Base-by-base conservation (phyloP, 2,113 vertebrate genomes). In the Candoia aspera region DNA sequence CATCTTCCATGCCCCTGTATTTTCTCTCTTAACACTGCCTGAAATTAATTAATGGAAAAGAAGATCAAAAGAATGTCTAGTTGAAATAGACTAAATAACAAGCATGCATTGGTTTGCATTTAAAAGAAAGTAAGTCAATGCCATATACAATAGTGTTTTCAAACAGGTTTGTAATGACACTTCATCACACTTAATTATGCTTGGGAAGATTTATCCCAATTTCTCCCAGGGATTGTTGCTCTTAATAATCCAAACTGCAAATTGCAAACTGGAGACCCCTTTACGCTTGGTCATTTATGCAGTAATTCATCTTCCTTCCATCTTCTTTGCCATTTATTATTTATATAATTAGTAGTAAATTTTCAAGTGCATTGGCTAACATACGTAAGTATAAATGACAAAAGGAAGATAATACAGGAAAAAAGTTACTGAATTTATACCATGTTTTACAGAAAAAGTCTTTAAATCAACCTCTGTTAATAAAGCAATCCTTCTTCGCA, bases 191-290 rank as follows among this genome's bases (percentile, higher is more conserved):
- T 54, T 37, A 93, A 59, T 84, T 84, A 58, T 53, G 6, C 86
- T 86, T 89, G 19, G 29, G 17, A 92, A 84, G 42, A 87, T 91
- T 73, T 92, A 37, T 87, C 33, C n/a, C 88, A 83, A 15, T 12
- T 94, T 89, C n/a, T 83, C 54, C 58, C 9, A 33, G 10, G 2
- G 86, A 91, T 58, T 89, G 1, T 42, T 86, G 26, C 46, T n/a
- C 13, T 62, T 68, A 83, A 5, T 84, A 84, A 68, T 54, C 42
- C 84, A 42, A 84, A 8, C 88, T 94, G 90, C 90, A 79, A 84
- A 84, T 21, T 37, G 54, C 23, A 57, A 90, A 21, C 2, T 92
- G 46, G 53, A 94, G 68, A 90, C 53, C 42, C 4, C 42, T 89
- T 89, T 88, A 88, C 6, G 60, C 37, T 85, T 29, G 24, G 11